These are phyloP conservation scores for Pangasius krempfi DNA, from an alignment of 2,797 vertebrate genomes.

Conservation along the genomic window DNA sequence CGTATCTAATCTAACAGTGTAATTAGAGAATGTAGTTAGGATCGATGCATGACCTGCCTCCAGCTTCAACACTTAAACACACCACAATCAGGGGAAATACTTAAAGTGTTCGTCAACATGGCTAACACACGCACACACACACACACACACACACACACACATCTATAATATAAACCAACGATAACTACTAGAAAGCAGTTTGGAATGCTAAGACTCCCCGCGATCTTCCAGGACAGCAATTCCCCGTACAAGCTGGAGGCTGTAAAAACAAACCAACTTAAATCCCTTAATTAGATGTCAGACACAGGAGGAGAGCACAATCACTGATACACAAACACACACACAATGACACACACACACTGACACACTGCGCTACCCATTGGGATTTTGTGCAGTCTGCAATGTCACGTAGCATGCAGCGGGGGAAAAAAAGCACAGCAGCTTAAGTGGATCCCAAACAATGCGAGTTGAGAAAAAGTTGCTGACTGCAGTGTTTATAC, in stretches of 20 bases:
- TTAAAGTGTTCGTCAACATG: not conserved
- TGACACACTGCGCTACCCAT: constrained; percentile 71
- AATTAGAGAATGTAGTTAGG: constrained; percentile 22
- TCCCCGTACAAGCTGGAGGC: constrained; percentile 61
- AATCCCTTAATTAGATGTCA: constrained; percentile 78
- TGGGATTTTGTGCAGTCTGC: constrained; percentile 71
- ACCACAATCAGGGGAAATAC: not conserved
- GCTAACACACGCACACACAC: not conserved
- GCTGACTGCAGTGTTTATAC: not conserved
- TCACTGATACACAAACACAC: constrained; percentile 67
- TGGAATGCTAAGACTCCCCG: constrained; percentile 63
- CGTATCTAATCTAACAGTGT: constrained; percentile 10
- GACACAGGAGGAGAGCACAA: constrained; percentile 73
- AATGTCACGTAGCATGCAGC: constrained; percentile 61
- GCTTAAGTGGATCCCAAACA: constrained; percentile 59
- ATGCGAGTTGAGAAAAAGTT: constrained; percentile 2
- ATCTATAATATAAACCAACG: constrained; percentile 39
- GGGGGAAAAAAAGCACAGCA: constrained; percentile 50
- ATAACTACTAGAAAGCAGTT: constrained; percentile 47
- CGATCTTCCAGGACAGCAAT: constrained; percentile 69
- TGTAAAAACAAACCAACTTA: constrained; percentile 66
- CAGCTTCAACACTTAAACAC: not conserved
- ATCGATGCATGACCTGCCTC: not conserved
- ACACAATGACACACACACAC: constrained; percentile 21
- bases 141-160: constrained; percentile 29